A percentile compares a stretch with the other conserved stretches of the same genome.
phyloP scores from a whole-genome alignment of 2,797 vertebrate species.

The Glossophaga mutica region DNA sequence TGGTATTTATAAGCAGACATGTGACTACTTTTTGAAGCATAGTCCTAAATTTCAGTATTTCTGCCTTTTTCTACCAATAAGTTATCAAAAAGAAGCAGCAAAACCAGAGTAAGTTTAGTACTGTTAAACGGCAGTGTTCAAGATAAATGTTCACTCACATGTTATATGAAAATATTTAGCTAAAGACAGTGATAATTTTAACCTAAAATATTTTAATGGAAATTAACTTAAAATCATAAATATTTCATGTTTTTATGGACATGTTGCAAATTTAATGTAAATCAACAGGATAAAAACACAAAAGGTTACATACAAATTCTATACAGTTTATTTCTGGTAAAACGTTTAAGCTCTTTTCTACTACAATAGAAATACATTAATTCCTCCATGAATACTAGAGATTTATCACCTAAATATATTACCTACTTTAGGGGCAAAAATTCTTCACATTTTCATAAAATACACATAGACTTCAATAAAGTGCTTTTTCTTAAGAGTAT shows the following conservation, averaged over 20 bases:
- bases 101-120: conserved; percentile 31
- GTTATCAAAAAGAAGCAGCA: conserved; percentile 24
- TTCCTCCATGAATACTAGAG: not conserved
- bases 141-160: not conserved
- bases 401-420: conserved; percentile 17
- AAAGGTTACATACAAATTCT: conserved; percentile 12
- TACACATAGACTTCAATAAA: conserved; percentile 30
- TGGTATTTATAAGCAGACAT: conserved; percentile 1
- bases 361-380: conserved; percentile 38
- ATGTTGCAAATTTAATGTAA: conserved; percentile 31
- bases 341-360: conserved; percentile 27
- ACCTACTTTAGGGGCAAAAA: not conserved
- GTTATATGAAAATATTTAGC: conserved; percentile 20
- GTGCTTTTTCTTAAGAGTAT: not conserved
- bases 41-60: not conserved
- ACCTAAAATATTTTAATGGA: conserved; percentile 52
- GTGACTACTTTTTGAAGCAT: not conserved
- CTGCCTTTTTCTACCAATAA: conserved; percentile 25
- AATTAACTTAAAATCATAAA: conserved; percentile 15
- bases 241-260: conserved; percentile 8
- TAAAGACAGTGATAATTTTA: conserved; percentile 30
- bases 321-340: conserved; percentile 54
- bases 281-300: conserved; percentile 49
- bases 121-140: not conserved
- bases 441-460: conserved; percentile 38